Evolutionary conservation across 2,797 vertebrate species (phyloP).

Genomic region (Xenopus petersii): DNA sequence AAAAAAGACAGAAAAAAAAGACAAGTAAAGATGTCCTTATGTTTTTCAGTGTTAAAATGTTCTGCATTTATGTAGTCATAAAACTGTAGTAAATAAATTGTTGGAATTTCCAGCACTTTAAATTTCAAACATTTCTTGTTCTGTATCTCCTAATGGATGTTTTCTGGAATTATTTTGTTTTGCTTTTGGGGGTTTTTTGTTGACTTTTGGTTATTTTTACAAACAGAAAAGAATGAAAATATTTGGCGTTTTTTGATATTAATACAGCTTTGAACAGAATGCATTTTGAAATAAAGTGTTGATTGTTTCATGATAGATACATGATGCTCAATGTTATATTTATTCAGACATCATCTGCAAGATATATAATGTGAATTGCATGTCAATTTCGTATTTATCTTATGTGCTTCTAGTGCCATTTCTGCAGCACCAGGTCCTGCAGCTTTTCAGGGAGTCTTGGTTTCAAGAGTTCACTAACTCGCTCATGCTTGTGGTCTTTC

Average conservation of each 20-base stretch:
- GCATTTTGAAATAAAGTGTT: constrained; percentile 25
- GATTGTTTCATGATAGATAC: constrained; percentile 15
- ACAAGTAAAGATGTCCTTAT: constrained; percentile 93
- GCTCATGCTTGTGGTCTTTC: no score
- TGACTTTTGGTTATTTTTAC: neutral
- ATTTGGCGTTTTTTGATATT: constrained; percentile 16
- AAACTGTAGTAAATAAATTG: constrained; percentile 97
- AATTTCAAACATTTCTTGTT: constrained; percentile 69
- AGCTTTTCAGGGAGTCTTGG: no score
- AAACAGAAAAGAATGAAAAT: constrained; percentile 7
- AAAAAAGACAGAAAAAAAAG: constrained; percentile 68
- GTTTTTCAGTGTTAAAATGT: constrained; percentile 97
- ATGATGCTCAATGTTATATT: constrained; percentile 4
- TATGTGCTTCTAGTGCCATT: no score
- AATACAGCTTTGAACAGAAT: constrained; percentile 18
- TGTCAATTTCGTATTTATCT: no score
- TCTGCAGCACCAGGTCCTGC: no score
- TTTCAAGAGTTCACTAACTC: no score
- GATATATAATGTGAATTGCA: no score
- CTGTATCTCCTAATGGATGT: constrained; percentile 51
- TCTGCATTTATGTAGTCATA: constrained; percentile 96
- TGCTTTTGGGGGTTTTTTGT: neutral
- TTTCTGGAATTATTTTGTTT: constrained; percentile 14
- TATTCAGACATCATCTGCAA: neutral
- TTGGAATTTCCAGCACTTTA: constrained; percentile 96